Evolutionary conservation across 2,113 vertebrate species (phyloP), one percentile per base, ranked within the genome.

Genomic region (Rutilus rutilus): DNA sequence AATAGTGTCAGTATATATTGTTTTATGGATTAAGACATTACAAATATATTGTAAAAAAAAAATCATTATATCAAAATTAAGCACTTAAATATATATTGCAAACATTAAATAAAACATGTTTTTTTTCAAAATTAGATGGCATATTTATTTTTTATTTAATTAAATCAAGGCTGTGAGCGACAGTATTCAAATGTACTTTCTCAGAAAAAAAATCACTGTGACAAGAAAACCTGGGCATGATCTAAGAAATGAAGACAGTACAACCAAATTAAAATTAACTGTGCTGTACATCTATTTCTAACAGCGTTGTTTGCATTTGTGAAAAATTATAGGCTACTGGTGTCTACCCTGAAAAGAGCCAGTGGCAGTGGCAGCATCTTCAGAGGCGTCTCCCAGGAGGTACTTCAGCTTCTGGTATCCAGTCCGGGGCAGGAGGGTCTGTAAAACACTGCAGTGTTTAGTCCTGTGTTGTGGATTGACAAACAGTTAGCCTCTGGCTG

Each of bases 401-500:
- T 21, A 9, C 27, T 62, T 80, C 10, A 62, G 57, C 12, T 59
- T 62, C 6, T 79, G 71, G 15, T 57, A 50, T 65, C 5, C 39
- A 50, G 27, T 52, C 23, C 15, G 1, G 79, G 25, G 42, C 76
- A 71, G 27, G 75, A 54, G 64, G 50, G 64, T 50, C 42, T 47
- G 21, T 27, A 78, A 65, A 54, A 45, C 12, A 30, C 27, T 57
- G 47, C 50, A 71, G 52, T 82, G 39, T 84, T 45, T 52, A 25
- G 67, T 81, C 76, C 52, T 85, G 83, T 79, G 42, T 36, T 85
- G 39, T 82, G 82, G 59, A 50, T 39, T 77, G 78, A 33, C 59
- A 78, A 77, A 79, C 75, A 78, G 75, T 65, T 75, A 83, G 45
- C 50, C 81, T 71, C 39, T 81, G 65, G 50, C 78, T 79, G 30